Conservation (phyloP, 2,888 invertebrate genomes). For the Plusia festucae region DNA sequence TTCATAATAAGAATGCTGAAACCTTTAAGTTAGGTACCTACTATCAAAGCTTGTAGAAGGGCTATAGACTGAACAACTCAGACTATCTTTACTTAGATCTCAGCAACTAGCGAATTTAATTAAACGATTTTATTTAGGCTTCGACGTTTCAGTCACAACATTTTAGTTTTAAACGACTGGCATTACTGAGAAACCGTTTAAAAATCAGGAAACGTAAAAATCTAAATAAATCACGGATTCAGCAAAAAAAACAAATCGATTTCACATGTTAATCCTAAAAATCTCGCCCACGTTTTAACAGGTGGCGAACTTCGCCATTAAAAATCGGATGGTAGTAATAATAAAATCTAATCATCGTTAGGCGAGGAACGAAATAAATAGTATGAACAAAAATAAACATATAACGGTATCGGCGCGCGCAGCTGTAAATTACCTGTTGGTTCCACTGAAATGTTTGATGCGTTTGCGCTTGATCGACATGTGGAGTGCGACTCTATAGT, state of each 20-base stretch:
- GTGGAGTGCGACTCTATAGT: constrained; percentile 34
- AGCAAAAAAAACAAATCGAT: constrained; percentile 42
- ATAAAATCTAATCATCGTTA: constrained; percentile 82
- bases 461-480: constrained; percentile 83
- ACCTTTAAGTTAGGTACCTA: not conserved
- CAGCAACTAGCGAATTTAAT: constrained; percentile 5
- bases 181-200: constrained; percentile 7
- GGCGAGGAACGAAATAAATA: constrained; percentile 78
- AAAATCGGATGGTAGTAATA: constrained; percentile 66
- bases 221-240: constrained; percentile 11
- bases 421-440: constrained; percentile 85
- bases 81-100: not conserved
- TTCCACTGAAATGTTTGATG: constrained; percentile 85
- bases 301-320: constrained; percentile 57
- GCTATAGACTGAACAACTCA: not conserved
- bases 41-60: not conserved
- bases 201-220: constrained; percentile 16
- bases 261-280: constrained; percentile 23
- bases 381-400: constrained; percentile 81
- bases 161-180: not conserved
- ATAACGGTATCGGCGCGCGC: constrained; percentile 68
- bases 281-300: constrained; percentile 44
- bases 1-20: not conserved
- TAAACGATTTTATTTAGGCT: not conserved
- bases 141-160: constrained; percentile 2